Conservation (phyloP, 1,140 invertebrate genomes). For the Mercenaria mercenaria region DNA sequence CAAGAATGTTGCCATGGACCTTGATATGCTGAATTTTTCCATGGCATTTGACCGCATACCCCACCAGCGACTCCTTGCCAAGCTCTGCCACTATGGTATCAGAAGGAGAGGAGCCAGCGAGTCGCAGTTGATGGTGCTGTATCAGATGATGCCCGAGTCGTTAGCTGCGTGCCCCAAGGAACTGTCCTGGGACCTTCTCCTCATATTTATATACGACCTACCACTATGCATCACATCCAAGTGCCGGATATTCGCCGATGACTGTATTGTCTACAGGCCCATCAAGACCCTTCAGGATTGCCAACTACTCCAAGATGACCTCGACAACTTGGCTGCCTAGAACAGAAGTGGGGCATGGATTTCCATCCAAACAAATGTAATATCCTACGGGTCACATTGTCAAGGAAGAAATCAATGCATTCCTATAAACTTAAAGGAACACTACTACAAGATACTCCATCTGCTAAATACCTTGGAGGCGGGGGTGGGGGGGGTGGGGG, state of each 20-base stretch:
- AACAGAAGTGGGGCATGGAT: neutral
- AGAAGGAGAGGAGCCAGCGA: neutral
- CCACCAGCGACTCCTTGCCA: neutral
- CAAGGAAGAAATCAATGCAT: neutral
- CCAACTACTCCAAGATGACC: neutral
- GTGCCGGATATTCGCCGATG: neutral
- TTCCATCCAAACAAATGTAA: neutral
- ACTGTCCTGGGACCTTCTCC: neutral
- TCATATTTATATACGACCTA: neutral
- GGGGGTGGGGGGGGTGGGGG: no score
- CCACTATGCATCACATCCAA: neutral
- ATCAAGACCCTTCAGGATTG: neutral
- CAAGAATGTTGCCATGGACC: neutral
- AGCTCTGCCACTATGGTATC: no score
- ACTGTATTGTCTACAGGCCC: constrained; percentile 1
- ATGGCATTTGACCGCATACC: constrained; percentile 6
- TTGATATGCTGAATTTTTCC: neutral
- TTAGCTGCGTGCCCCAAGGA: neutral
- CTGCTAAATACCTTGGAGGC: neutral
- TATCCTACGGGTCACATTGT: neutral
- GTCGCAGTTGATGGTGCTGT: no score
- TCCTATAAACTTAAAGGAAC: neutral
- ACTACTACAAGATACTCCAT: neutral
- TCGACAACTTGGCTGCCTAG: neutral
- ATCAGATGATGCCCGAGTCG: neutral